A percentile compares a stretch with the other conserved stretches of the same genome.
These are phyloP conservation scores for Tuberolachnus salignus DNA, from an alignment of 2,888 invertebrate genomes.

Conservation along the genomic window DNA sequence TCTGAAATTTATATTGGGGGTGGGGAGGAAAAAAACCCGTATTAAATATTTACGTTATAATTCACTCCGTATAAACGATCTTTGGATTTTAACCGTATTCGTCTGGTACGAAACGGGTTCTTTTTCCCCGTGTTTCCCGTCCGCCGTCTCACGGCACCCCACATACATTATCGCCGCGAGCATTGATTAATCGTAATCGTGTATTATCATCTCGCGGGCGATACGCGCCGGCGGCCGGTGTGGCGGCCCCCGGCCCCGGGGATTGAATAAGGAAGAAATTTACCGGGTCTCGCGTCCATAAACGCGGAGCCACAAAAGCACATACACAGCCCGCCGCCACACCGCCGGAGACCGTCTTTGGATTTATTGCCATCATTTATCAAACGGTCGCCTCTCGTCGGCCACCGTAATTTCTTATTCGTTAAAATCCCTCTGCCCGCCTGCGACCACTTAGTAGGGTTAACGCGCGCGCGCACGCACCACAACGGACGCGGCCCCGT, in stretches of 20 bases:
- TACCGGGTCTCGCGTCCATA: conserved; percentile 51
- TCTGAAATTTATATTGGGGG: too few species aligned
- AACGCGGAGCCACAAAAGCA: conserved; percentile 46
- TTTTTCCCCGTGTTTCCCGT: too few species aligned
- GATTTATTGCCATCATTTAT: conserved; percentile 50
- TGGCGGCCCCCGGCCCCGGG: background rate
- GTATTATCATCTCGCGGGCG: conserved; percentile 38
- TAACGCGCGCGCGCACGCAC: background rate
- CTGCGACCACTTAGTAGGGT: conserved; percentile 12
- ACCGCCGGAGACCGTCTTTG: conserved; percentile 32
- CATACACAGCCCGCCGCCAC: background rate
- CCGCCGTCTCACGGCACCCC: too few species aligned
- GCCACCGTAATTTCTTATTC: conserved; percentile 54
- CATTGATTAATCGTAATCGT: conserved; percentile 52
- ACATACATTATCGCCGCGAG: too few species aligned
- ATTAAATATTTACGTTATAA: too few species aligned
- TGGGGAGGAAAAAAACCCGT: too few species aligned
- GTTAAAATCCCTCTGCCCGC: conserved; percentile 27
- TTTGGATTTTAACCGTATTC: too few species aligned
- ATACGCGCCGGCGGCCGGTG: background rate
- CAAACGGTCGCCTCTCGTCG: conserved; percentile 51
- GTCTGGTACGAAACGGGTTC: background rate
- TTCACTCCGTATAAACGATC: too few species aligned
- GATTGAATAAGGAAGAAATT: conserved; percentile 56
- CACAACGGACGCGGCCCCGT: background rate